These are phyloP conservation scores for Brachylomia viminalis DNA, from an alignment of 2,888 invertebrate species.

Conservation along the genomic window DNA sequence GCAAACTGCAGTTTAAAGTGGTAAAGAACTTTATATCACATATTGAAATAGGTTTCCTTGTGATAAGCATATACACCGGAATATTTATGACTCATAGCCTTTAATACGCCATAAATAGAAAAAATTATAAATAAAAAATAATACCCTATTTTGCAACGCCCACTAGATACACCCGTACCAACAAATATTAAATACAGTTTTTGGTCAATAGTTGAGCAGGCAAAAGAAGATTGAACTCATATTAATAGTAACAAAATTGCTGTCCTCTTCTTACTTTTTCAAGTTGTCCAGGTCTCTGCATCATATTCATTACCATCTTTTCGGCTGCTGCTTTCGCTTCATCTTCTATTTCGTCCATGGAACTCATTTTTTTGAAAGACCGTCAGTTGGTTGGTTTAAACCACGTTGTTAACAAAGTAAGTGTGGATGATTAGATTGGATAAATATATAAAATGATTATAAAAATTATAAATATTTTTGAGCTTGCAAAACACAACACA, in stretches of 20 bases:
- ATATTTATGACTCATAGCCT: background rate
- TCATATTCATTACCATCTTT: constrained; percentile 97
- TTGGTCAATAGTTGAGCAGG: background rate
- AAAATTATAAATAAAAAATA: no score
- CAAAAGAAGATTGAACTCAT: background rate
- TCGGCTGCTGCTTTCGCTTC: constrained; percentile 94
- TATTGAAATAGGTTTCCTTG: background rate
- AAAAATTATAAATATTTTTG: background rate
- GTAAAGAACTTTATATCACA: background rate
- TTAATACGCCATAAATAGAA: no score
- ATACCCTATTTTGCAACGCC: constrained; percentile 24
- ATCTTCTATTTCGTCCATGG: constrained; percentile 93
- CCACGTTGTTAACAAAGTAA: background rate
- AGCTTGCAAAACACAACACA: background rate
- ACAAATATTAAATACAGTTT: background rate
- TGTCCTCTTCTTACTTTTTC: constrained; percentile 92
- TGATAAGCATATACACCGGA: background rate
- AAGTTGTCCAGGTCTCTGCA: constrained; percentile 98
- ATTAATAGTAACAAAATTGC: no score
- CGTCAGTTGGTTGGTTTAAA: background rate
- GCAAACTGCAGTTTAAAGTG: background rate
- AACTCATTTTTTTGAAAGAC: constrained; percentile 73
- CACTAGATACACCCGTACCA: background rate
- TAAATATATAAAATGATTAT: background rate
- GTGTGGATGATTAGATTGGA: background rate